Base-by-base conservation (phyloP, 2,888 invertebrate species). In the Troilus luridus region DNA sequence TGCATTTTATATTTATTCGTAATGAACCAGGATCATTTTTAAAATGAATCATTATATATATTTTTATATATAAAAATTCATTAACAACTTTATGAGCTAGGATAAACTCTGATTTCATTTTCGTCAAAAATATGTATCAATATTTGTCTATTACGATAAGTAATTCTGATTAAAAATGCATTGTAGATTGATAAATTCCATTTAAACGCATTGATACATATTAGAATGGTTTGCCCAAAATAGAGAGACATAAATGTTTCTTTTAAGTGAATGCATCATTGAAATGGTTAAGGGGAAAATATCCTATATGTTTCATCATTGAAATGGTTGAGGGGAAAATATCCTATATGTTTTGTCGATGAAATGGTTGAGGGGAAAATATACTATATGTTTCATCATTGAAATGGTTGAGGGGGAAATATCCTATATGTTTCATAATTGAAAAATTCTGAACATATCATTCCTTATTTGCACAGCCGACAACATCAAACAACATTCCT, bases 221-320 rank as follows among this genome's bases (percentile, higher is more conserved):
- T 24, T 67, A 11, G 6, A 56, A 85, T 56, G n/a, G 85, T 85
- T 54, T 54, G 9, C n/a, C 85, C 19, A 58, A 54, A 54, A 56
- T 12, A 54, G n/a, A n/a, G 56, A 21, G 11, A n/a, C 11, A 85
- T n/a, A 85, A n/a, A 85, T 56, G n/a, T 19, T 24, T 12, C 11
- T 41, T n/a, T 6, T 67, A 77, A 90, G 90, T 90, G 90, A 90
- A 90, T 90, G 90, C 77, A 90, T 90, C 90, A 90, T 90, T 64
- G 21, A 89, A 89, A 85, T 21, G 12, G 54, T 54, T 41, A 1
- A 89, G 59, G 27, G 41, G 54, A 54, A 89, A 88, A 19, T 27
- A 62, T 41, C 24, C 2, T 54, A 41, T 41, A 27, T 62, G 59
- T 41, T 21, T 88, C 64, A 24, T 88, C 41, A 88, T 81, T 54